Conservation (phyloP, 1,140 invertebrate species). For the Anastrepha obliqua region DNA sequence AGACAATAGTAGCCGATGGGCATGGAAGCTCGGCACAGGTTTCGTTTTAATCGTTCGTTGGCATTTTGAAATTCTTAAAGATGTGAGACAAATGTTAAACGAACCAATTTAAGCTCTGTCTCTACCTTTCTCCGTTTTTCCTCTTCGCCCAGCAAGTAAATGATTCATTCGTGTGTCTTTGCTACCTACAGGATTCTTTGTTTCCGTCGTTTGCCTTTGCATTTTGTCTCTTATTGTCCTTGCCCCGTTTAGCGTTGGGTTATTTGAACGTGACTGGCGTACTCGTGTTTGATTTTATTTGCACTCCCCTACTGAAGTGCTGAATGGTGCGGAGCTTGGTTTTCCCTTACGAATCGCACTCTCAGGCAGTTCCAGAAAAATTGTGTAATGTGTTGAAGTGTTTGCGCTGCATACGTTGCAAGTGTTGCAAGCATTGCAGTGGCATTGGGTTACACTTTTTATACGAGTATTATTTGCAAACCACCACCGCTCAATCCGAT, state of each 20-base stretch:
- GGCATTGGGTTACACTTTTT: neutral
- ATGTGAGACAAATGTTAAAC: constrained; percentile 18
- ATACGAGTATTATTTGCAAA: neutral
- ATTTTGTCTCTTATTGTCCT: neutral
- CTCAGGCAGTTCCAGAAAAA: constrained; percentile 17
- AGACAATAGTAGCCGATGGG: neutral
- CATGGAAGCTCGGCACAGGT: neutral
- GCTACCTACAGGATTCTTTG: neutral
- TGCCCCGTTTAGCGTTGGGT: neutral
- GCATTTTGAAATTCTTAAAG: constrained; percentile 7
- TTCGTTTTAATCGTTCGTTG: constrained; percentile 2
- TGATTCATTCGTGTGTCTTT: neutral
- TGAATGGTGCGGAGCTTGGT: neutral
- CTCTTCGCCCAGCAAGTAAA: neutral
- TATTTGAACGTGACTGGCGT: constrained; percentile 22
- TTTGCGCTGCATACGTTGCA: constrained; percentile 6
- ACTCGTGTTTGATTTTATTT: constrained; percentile 17
- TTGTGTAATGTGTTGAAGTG: constrained; percentile 40
- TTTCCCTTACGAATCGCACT: neutral
- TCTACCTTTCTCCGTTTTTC: neutral
- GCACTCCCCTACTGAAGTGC: neutral
- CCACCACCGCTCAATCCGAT: neutral
- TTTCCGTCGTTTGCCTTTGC: neutral
- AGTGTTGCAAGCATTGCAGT: constrained; percentile 24
- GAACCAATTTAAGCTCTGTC: neutral